Base-by-base conservation (phyloP, 2,113 vertebrate genomes). In the Pteronura brasiliensis region DNA sequence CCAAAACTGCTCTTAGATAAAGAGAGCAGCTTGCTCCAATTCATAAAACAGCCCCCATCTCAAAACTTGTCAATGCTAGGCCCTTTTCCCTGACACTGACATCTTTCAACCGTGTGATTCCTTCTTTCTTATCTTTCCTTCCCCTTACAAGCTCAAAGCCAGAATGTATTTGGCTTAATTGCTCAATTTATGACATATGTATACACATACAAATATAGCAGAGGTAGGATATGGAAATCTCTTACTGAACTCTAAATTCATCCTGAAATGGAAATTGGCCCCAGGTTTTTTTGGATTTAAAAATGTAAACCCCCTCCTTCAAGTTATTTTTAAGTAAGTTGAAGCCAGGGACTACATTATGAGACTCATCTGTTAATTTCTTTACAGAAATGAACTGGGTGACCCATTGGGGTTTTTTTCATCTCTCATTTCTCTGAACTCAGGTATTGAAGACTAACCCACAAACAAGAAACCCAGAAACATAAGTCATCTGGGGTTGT, bases 401-500 rank as follows among this genome's bases (percentile, higher is more conserved):
- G 88, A 97, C 87, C 96, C 71, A 0, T 87, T 72, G 83, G 84
- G 42, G 0, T 39, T 95, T 98, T 98, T 97, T 97, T 96, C 96
- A 92, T 71, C 88, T 95, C n/a, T 85, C 44, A 36, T 72, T 97
- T 97, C 90, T 96, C 87, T 97, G 94, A 98, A 97, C 97, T 90
- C 90, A 82, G 59, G 65, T 94, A 96, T 63, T 97, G 97, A 98
- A 97, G 90, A 69, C 63, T 80, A 94, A 96, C 92, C 93, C 95
- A 88, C 76, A 95, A 96, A 83, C 44, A 97, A 94, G 95, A 97
- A 94, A 96, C 84, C 96, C 90, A 67, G 88, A 61, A 94, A 92
- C 44, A 6, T 88, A 97, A 98, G 94, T 98, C 97, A 98, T 95
- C 90, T 93, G 80, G 80, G 97, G 97, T 98, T 98, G 88, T 96